Base-by-base conservation (phyloP, 2,888 invertebrate genomes). In the Sepioteuthis lessoniana region DNA sequence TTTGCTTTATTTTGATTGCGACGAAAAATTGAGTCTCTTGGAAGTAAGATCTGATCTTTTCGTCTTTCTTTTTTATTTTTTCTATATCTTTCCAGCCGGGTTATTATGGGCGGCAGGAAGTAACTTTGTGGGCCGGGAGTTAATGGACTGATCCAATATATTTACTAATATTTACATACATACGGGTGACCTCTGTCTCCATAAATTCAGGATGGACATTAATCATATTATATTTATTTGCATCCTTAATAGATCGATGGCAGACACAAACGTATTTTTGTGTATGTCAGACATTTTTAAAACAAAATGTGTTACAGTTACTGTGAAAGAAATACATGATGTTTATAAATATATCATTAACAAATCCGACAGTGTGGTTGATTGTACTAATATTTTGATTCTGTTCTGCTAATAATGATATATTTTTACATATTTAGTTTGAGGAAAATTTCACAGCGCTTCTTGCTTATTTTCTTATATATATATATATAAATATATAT, bases 101-200 rank as follows among this genome's bases (percentile, higher is more conserved):
- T 16, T 13, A 76, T 76, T 10, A 76, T n/a, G n/a, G 76, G 76
- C 13, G 19, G 19, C 76, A 76, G 35, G 55, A 16, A n/a, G 76
- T 31, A 60, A 60, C 60, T 60, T 60, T 31, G 60, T 31, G 21
- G 60, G 35, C 76, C 7, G 13, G n/a, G 16, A 35, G n/a, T 76
- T 76, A 76, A 76, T 76, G 76, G 76, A n/a, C 76, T 76, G n/a
- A 76, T 76, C 76, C 76, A 76, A 76, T 76, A 76, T 76, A 76
- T 76, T 35, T 76, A 76, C 25, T 76, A 76, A 76, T 76, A 76
- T 76, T 76, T 76, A 76, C 35, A 35, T 35, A 76, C 76, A 76
- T 76, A n/a, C 76, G 35, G 35, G 16, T 35, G 76, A n/a, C 76
- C 76, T 76, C 35, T 76, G 76, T 76, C n/a, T 76, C 76, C 10